Conservation (phyloP, 2,888 invertebrate species). For the Eupsilia transversa region DNA sequence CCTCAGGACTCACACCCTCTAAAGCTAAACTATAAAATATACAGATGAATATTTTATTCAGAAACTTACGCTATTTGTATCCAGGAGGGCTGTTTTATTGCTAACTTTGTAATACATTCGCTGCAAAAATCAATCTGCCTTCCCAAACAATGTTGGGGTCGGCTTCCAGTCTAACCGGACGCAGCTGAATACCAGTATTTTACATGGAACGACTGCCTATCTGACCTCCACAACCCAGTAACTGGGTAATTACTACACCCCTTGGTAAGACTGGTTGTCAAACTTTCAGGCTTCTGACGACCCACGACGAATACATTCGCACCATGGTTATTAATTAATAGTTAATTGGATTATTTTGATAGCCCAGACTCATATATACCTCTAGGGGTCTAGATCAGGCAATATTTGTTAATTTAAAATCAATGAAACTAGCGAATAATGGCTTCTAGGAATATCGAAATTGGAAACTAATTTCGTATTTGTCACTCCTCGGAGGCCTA, state of each 20-base stretch:
- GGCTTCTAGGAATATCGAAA: neutral
- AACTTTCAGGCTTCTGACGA: no score
- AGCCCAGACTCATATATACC: neutral
- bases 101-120: slow-evolving; percentile 11
- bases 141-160: no score
- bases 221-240: no score
- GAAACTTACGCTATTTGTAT: slow-evolving; percentile 62
- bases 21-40: slow-evolving; percentile 72
- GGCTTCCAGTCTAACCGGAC: no score
- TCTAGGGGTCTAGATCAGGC: neutral
- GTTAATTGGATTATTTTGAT: slow-evolving; percentile 10
- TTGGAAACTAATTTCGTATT: neutral
- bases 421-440: neutral
- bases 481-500: neutral
- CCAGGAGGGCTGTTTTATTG: slow-evolving; percentile 53
- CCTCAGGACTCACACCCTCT: slow-evolving; percentile 46
- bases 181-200: no score
- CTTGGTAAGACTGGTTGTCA: no score
- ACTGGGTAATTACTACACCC: no score
- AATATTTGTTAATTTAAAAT: slow-evolving; percentile 12
- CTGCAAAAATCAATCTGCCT: no score
- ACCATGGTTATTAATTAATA: slow-evolving; percentile 23
- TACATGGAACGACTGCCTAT: no score
- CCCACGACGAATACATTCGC: neutral
- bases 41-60: slow-evolving; percentile 75